phyloP scores from a whole-genome alignment of 2,797 vertebrate genomes.

The Spea hammondii region DNA sequence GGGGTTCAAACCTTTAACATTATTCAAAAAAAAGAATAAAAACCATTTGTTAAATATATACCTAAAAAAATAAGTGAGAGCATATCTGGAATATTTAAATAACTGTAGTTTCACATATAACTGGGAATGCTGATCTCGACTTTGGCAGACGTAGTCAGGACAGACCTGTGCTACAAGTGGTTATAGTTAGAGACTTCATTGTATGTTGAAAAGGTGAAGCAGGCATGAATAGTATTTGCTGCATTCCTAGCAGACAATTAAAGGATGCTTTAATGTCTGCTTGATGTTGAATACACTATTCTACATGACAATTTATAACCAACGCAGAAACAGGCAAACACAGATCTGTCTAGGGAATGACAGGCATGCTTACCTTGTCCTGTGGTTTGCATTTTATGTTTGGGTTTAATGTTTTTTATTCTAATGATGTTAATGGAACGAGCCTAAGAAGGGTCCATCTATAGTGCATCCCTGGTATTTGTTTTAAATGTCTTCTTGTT shows the following conservation, averaged over 20 bases:
- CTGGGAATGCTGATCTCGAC: conserved; percentile 21
- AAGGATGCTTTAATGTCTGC: conserved; percentile 21
- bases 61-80: no score
- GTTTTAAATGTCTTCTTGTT: no score
- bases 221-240: conserved; percentile 32
- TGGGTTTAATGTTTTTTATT: no score
- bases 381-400: background rate
- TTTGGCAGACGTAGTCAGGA: conserved; percentile 25
- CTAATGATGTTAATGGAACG: no score
- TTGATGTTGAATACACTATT: conserved; percentile 35
- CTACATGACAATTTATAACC: background rate
- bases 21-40: no score
- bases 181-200: conserved; percentile 36
- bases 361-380: conserved; percentile 14
- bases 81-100: no score
- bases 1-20: no score
- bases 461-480: no score
- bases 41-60: no score
- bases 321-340: background rate
- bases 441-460: no score
- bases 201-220: conserved; percentile 42
- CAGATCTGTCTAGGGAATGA: conserved; percentile 14
- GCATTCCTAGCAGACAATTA: conserved; percentile 25
- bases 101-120: conserved; percentile 2
- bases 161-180: conserved; percentile 22